These are phyloP conservation scores for Fulmarus glacialis DNA, from an alignment of 2,113 vertebrate genomes.

Conservation along the genomic window DNA sequence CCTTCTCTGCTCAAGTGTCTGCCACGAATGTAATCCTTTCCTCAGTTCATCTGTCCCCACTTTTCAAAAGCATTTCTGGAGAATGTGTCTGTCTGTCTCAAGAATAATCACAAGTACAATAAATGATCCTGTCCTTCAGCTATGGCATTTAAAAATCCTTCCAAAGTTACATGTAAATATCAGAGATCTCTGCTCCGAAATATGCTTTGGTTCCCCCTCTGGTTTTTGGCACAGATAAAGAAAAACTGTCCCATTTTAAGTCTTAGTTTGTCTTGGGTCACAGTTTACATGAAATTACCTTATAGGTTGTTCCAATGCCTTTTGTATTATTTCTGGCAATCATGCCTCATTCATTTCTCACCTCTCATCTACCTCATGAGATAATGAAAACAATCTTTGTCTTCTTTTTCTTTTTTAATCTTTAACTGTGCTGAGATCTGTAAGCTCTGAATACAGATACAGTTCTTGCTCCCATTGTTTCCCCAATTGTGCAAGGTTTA, in stretches of 20 bases:
- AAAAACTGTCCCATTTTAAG: slow-evolving; percentile 19
- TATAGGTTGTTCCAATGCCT: neutral
- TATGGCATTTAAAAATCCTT: slow-evolving; percentile 14
- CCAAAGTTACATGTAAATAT: neutral
- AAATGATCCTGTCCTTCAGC: slow-evolving; percentile 8
- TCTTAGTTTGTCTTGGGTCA: neutral
- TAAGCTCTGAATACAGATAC: neutral
- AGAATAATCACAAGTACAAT: slow-evolving; percentile 21
- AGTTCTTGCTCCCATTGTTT: neutral
- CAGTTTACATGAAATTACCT: neutral
- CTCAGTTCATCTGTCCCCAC: neutral
- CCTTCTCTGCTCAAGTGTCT: neutral
- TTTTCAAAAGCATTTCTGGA: slow-evolving; percentile 25
- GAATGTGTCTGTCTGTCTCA: neutral
- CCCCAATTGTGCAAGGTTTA: neutral
- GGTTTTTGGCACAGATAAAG: neutral
- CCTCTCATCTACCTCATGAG: neutral
- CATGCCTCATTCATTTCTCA: neutral
- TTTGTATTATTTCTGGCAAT: neutral
- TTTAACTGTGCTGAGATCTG: neutral
- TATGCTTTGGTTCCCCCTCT: neutral
- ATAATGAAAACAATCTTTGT: neutral
- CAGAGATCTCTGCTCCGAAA: neutral
- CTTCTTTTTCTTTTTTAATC: neutral
- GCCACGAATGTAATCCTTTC: neutral